A percentile compares a stretch with the other conserved stretches of the same genome.
Evolutionary conservation across 2,888 invertebrate species (phyloP).

Genomic region (Prosapia bicincta): DNA sequence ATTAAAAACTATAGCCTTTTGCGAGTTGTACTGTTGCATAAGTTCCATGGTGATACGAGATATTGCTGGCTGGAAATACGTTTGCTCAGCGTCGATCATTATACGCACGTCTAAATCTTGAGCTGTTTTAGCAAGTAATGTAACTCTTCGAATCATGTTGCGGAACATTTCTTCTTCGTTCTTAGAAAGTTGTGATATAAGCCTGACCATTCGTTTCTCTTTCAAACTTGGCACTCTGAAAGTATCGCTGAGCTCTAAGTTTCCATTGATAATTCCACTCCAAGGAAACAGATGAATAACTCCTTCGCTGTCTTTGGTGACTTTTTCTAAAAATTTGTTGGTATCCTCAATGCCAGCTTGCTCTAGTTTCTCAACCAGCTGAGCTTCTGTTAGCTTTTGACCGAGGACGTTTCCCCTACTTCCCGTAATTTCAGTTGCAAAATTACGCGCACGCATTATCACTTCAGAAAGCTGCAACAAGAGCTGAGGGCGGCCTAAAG

Average conservation of each 20-base stretch:
- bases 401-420: slow-evolving; percentile 81
- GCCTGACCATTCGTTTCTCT: slow-evolving; percentile 86
- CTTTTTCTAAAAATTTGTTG: slow-evolving; percentile 83
- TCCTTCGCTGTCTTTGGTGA: slow-evolving; percentile 90
- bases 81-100: too few relatives aligned
- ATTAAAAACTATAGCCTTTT: too few relatives aligned
- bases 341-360: slow-evolving; percentile 67
- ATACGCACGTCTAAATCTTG: too few relatives aligned
- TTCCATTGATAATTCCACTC: slow-evolving; percentile 93
- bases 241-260: slow-evolving; percentile 85
- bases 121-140: too few relatives aligned
- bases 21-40: too few relatives aligned
- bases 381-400: slow-evolving; percentile 82
- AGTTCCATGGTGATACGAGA: too few relatives aligned
- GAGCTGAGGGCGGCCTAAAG: slow-evolving; percentile 93
- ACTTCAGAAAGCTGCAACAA: slow-evolving; percentile 96
- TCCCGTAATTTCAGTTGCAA: slow-evolving; percentile 89
- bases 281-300: slow-evolving; percentile 97
- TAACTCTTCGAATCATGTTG: too few relatives aligned
- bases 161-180: too few relatives aligned
- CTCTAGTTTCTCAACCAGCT: slow-evolving; percentile 79
- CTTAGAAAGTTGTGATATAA: slow-evolving; percentile 87
- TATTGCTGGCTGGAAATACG: too few relatives aligned
- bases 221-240: slow-evolving; percentile 92
- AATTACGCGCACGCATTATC: slow-evolving; percentile 90